Evolutionary conservation across 2,797 vertebrate species (phyloP).

Genomic region (Gambelia wislizenii): DNA sequence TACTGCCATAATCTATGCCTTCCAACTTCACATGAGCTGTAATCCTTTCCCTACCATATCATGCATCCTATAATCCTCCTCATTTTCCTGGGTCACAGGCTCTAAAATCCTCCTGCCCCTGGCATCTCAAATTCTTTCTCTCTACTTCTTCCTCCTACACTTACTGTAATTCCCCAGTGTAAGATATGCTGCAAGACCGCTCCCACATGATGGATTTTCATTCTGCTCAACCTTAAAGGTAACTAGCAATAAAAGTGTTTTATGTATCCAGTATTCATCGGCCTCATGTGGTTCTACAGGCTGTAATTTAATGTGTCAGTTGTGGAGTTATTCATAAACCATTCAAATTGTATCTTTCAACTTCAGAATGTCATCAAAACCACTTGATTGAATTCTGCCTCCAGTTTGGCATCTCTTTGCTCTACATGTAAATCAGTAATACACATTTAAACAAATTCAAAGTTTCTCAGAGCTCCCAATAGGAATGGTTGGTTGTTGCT

Average conservation of each 20-base stretch:
- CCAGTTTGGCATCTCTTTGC: constrained; percentile 40
- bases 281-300: constrained; percentile 53
- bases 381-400: constrained; percentile 37
- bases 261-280: constrained; percentile 57
- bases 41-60: constrained; percentile 38
- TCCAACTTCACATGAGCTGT: constrained; percentile 34
- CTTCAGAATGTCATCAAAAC: constrained; percentile 55
- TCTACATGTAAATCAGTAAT: constrained; percentile 33
- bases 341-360: constrained; percentile 52
- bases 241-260: constrained; percentile 69
- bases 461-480: not conserved
- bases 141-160: constrained; percentile 34
- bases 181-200: constrained; percentile 43
- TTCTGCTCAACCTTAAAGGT: constrained; percentile 62
- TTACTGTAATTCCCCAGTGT: constrained; percentile 40
- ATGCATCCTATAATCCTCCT: constrained; percentile 7
- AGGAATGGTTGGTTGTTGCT: not conserved
- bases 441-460: constrained; percentile 40
- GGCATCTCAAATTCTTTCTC: constrained; percentile 32
- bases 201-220: constrained; percentile 40
- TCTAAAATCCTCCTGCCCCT: constrained; percentile 45
- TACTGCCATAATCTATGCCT: constrained; percentile 47
- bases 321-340: constrained; percentile 57
- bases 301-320: constrained; percentile 60
- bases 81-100: constrained; percentile 21